Base-by-base conservation (phyloP, 1,140 invertebrate species). In the Trachymyrmex septentrionalis region DNA sequence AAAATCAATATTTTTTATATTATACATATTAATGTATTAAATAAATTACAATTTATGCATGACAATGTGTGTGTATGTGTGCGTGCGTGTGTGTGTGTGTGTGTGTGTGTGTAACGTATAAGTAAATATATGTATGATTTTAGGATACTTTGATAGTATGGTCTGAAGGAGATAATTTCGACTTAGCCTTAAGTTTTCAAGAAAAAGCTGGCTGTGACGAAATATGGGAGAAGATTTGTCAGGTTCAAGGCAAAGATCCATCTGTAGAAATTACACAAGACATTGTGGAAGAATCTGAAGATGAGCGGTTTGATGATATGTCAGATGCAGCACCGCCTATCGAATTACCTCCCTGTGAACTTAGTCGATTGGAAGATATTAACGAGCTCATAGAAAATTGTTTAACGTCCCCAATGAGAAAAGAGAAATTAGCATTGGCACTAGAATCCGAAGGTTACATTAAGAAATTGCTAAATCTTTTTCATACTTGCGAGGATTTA, bases 211-310 rank as follows among this genome's bases (percentile, higher is more conserved):
- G 99, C 94, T 99, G 99, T 96, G 99, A 99, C 97, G 99, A 99
- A 96, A 99, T 99, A 91, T 99, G 99, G 99, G 99, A 99, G 92
- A 99, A 99, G 96, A 99, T 99, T 93, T 99, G 99, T 96, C 98
- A 99, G 96, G 98, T 99, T 3, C 99, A 99, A 96, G 99, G 99
- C 4, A 99, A 99, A 95, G 99, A 99, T 96, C 99, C 99, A 12
- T 99, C 98, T 61, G 98, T 99, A 38, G 99, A 99, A 94, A 99
- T 99, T 73, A 99, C 99, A 24, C 99, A 99, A 95, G 99, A 99
- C 90, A 98, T 99, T 90, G 98, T 99, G 1, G 99, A 99, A 94
- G 99, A 99, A 94, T 99, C 98, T 0, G 99, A 99, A 96, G 99
- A 99, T 96, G 99, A 99, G 93, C 96, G 99, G 27, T 99, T 99